A percentile compares a stretch with the other conserved stretches of the same genome.
These are phyloP conservation scores for Microhierax caerulescens DNA, from an alignment of 2,797 vertebrate species.

Conservation along the genomic window DNA sequence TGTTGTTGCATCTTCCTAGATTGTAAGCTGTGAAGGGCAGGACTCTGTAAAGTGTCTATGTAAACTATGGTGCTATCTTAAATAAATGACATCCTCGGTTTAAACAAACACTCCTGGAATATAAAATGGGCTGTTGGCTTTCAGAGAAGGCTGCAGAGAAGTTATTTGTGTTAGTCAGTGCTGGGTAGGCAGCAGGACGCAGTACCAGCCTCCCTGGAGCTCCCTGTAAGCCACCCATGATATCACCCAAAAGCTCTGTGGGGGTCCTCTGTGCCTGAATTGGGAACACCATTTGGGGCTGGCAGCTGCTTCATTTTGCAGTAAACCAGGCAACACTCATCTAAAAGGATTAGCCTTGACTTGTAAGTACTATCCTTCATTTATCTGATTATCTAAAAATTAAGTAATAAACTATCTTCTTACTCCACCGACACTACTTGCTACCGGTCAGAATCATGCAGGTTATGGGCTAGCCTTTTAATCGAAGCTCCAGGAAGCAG, in stretches of 20 bases:
- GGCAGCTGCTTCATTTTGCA: background rate
- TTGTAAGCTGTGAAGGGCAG: background rate
- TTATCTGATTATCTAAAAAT: background rate
- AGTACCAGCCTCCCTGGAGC: background rate
- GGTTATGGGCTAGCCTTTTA: background rate
- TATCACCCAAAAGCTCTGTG: background rate
- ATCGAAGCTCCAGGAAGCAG: background rate
- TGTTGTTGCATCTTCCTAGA: background rate
- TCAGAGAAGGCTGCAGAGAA: background rate
- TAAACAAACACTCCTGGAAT: background rate
- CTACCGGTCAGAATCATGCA: background rate
- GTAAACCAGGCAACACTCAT: background rate
- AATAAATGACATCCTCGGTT: background rate
- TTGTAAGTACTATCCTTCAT: background rate
- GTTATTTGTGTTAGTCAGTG: fast-evolving
- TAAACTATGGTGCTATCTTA: background rate
- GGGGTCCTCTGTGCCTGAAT: background rate
- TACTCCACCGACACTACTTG: background rate
- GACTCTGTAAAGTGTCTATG: background rate
- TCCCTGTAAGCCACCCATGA: fast-evolving
- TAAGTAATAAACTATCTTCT: background rate
- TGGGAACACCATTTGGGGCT: background rate
- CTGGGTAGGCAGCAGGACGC: background rate
- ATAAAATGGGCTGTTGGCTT: background rate
- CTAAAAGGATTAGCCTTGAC: background rate